Percentiles rank a stretch among this genome's conserved stretches.
phyloP scores from a whole-genome alignment of 2,888 invertebrate species.

The Brassicogethes aeneus region DNA sequence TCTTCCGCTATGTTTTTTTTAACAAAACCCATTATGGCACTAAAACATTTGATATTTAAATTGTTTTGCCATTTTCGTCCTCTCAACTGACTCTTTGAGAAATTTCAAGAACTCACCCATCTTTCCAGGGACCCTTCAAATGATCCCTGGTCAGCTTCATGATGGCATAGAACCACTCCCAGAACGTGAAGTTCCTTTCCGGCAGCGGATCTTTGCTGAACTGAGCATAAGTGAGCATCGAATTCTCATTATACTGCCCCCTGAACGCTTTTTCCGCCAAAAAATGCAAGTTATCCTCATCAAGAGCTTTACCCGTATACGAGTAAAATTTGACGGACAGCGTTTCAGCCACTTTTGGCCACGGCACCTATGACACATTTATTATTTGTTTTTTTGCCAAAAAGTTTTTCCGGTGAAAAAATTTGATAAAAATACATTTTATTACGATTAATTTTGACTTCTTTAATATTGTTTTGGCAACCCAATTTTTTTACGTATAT shows the following conservation, averaged over 20 bases:
- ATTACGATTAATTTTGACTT: no score
- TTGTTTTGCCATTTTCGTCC: no score
- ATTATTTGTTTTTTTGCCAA: no score
- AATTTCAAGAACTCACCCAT: conserved; percentile 51
- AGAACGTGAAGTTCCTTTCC: conserved; percentile 93
- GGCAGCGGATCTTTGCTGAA: conserved; percentile 90
- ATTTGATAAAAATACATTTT: no score
- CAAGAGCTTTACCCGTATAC: conserved; percentile 78
- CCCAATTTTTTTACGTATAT: no score
- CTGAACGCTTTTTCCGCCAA: conserved; percentile 86
- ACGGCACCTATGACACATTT: no score
- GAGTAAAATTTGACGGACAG: conserved; percentile 86
- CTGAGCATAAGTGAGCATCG: conserved; percentile 81
- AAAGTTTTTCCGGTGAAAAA: no score
- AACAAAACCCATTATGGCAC: conserved; percentile 86
- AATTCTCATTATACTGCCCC: conserved; percentile 41
- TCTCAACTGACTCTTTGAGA: no score
- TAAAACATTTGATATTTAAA: no score
- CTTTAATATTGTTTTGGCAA: no score
- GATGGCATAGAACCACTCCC: conserved; percentile 99
- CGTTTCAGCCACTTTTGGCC: conserved; percentile 84
- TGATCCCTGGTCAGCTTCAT: conserved; percentile 96
- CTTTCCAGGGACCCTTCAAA: conserved; percentile 84
- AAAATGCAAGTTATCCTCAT: conserved; percentile 82
- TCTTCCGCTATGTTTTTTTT: conserved; percentile 90